Percentiles rank a stretch among this genome's conserved stretches.
phyloP scores from a whole-genome alignment of 2,888 invertebrate genomes.

The Macaria liturata region DNA sequence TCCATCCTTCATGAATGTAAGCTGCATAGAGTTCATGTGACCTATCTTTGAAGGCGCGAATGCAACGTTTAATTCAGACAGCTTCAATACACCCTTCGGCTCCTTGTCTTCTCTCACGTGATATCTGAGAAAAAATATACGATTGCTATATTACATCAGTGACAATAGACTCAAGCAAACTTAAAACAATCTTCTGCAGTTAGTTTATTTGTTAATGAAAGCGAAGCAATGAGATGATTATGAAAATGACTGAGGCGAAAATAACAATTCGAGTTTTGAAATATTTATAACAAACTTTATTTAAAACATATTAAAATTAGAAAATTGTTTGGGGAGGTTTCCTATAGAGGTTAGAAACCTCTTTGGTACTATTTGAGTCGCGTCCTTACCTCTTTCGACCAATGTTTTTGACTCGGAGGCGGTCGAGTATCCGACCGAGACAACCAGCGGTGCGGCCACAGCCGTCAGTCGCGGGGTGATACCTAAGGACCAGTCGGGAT shows the following conservation, averaged over 20 bases:
- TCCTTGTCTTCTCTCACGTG: constrained; percentile 89
- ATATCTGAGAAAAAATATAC: constrained; percentile 69
- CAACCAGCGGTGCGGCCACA: constrained; percentile 73
- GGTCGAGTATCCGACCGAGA: constrained; percentile 75
- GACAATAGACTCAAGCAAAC: neutral
- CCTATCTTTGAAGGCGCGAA: constrained; percentile 93
- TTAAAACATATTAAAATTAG: constrained; percentile 12
- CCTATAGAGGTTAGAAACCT: too few relatives aligned
- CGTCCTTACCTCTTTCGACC: constrained; percentile 77
- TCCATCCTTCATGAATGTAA: constrained; percentile 93
- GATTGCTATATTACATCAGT: neutral
- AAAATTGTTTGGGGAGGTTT: too few relatives aligned
- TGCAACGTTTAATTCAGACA: constrained; percentile 92
- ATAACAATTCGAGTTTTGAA: neutral
- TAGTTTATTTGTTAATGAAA: constrained; percentile 24
- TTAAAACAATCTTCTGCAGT: constrained; percentile 1
- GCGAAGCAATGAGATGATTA: constrained; percentile 35
- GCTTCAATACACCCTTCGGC: constrained; percentile 91
- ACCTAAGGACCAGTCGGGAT: constrained; percentile 77
- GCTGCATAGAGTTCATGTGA: constrained; percentile 91
- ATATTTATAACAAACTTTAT: constrained; percentile 16
- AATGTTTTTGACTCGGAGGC: constrained; percentile 78
- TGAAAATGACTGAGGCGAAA: constrained; percentile 14
- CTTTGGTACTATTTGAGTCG: constrained; percentile 26
- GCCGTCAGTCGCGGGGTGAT: constrained; percentile 74